Conservation (phyloP, 2,888 invertebrate species). For the Diplolepis rosae region DNA sequence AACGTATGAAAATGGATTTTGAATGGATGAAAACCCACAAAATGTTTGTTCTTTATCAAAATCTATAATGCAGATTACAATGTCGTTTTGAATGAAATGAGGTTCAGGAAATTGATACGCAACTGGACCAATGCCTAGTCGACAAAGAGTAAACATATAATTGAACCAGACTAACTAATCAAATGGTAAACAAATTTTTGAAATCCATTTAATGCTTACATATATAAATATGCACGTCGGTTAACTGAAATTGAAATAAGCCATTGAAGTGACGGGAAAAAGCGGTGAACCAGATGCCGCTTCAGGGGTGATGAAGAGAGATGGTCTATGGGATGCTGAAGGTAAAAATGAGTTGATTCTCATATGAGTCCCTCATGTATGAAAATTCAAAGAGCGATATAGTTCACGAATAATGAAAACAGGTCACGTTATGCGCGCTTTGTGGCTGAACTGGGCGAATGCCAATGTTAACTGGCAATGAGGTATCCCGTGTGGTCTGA, state of each 20-base stretch:
- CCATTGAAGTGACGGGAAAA: not conserved
- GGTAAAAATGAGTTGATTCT: not conserved
- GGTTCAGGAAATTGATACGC: constrained; percentile 14
- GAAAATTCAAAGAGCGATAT: constrained; percentile 5
- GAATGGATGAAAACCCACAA: not conserved
- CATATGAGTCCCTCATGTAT: constrained; percentile 33
- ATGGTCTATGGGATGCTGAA: not conserved
- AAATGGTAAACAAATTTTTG: constrained; percentile 55
- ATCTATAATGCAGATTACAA: not conserved
- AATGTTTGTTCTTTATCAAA: not conserved
- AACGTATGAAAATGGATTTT: not conserved
- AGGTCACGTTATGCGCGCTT: constrained; percentile 55
- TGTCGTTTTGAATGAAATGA: constrained; percentile 4
- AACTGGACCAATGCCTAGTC: constrained; percentile 33
- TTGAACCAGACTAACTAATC: constrained; percentile 52
- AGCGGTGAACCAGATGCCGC: not conserved
- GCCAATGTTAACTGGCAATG: constrained; percentile 57
- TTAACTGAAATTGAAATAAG: constrained; percentile 49
- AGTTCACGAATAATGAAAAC: constrained; percentile 52
- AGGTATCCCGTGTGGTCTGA: constrained; percentile 45
- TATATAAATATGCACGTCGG: constrained; percentile 29
- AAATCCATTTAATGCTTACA: constrained; percentile 51
- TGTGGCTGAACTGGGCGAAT: constrained; percentile 51
- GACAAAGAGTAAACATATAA: constrained; percentile 55
- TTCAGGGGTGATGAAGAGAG: constrained; percentile 24